A percentile compares a stretch with the other conserved stretches of the same genome.
Evolutionary conservation across 1,140 invertebrate genomes (phyloP).

Genomic region (Scaptomyza pallida): DNA sequence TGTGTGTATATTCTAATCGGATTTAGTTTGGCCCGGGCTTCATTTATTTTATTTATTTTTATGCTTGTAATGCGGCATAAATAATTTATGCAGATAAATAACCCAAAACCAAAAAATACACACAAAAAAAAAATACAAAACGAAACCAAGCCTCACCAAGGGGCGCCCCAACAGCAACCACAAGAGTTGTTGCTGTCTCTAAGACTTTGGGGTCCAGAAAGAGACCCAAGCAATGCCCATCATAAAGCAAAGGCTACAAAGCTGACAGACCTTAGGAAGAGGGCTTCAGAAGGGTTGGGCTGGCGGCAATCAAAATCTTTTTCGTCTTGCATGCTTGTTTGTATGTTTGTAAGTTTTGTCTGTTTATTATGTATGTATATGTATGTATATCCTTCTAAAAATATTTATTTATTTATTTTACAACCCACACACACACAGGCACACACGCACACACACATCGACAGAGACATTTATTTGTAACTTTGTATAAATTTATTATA

Average conservation of each 20-base stretch:
- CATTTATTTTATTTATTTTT: slow-evolving; percentile 83
- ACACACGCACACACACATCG: slow-evolving; percentile 12
- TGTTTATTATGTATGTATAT: slow-evolving; percentile 25
- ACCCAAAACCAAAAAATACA: slow-evolving; percentile 60
- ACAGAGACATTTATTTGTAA: slow-evolving; percentile 69
- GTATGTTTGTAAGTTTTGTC: not conserved
- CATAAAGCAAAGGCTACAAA: slow-evolving; percentile 69
- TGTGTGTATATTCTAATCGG: slow-evolving; percentile 65
- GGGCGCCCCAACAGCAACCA: slow-evolving; percentile 23
- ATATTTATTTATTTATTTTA: slow-evolving; percentile 81
- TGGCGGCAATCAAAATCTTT: slow-evolving; percentile 44
- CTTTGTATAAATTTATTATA: slow-evolving; percentile 81
- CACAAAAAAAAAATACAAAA: slow-evolving; percentile 18
- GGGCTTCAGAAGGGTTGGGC: slow-evolving; percentile 41
- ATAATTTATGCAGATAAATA: slow-evolving; percentile 83
- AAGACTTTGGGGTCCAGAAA: not conserved
- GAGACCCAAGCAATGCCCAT: slow-evolving; percentile 46
- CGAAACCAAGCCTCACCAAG: slow-evolving; percentile 32
- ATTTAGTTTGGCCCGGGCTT: slow-evolving; percentile 70
- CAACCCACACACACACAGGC: slow-evolving; percentile 61
- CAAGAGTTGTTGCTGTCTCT: slow-evolving; percentile 3
- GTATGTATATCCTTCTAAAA: slow-evolving; percentile 66
- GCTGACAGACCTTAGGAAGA: too few species aligned
- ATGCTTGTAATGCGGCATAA: slow-evolving; percentile 80
- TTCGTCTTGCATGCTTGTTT: not conserved